Evolutionary conservation across 2,113 vertebrate species (phyloP).

Genomic region (Cnemophilus loriae): DNA sequence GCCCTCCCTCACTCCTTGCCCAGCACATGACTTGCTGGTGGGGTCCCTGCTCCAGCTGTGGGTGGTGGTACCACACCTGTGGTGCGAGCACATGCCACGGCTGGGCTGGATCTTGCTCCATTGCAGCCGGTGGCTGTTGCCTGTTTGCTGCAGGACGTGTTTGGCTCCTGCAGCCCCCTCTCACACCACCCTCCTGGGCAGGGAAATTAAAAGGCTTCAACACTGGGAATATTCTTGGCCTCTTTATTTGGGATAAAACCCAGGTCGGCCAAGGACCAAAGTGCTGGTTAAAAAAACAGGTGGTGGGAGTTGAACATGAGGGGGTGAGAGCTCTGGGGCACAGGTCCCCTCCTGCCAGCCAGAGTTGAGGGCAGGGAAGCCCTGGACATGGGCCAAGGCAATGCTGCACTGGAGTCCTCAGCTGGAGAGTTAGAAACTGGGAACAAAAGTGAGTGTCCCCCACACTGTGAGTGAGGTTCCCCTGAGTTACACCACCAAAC

Average conservation of each 20-base stretch:
- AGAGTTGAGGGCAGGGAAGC: not conserved
- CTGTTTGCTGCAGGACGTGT: not conserved
- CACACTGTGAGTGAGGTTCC: fast-evolving
- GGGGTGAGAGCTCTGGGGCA: fast-evolving
- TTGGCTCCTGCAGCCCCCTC: not conserved
- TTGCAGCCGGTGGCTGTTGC: not conserved
- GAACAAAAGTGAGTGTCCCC: not conserved
- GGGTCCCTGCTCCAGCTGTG: not conserved
- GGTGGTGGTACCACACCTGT: not conserved
- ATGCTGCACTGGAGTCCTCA: not conserved
- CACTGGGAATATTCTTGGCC: not conserved
- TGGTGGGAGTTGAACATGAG: not conserved
- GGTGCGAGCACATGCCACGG: fast-evolving
- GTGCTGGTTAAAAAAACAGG: not conserved
- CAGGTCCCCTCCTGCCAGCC: not conserved
- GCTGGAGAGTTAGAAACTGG: not conserved
- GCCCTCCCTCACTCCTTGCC: not conserved
- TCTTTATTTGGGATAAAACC: slow-evolving; percentile 36
- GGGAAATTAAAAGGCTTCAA: not conserved
- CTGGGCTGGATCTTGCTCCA: not conserved
- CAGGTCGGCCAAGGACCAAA: not conserved
- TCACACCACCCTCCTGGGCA: not conserved
- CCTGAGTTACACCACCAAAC: not conserved
- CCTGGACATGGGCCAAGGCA: not conserved
- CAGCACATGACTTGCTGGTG: fast-evolving